These are phyloP conservation scores for Himalopsyche phryganea DNA, from an alignment of 1,140 invertebrate genomes.

Conservation along the genomic window DNA sequence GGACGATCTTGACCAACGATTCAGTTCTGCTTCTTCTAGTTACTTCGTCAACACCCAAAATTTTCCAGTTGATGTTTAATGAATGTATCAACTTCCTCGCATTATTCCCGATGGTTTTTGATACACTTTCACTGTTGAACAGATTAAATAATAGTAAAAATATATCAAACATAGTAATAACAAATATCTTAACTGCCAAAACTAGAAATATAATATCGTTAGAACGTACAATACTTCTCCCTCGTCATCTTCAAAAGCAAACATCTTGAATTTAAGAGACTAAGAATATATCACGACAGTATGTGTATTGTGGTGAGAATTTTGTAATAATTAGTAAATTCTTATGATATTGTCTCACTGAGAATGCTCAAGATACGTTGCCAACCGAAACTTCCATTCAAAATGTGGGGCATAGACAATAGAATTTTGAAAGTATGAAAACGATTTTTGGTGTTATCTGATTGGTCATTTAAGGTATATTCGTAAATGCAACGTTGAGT, in stretches of 20 bases:
- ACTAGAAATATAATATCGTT: not conserved
- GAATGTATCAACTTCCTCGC: conserved; percentile 24
- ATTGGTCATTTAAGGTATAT: too few relatives aligned
- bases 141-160: conserved; percentile 1
- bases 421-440: too few relatives aligned
- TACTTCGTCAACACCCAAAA: conserved; percentile 25
- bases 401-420: too few relatives aligned
- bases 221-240: conserved; percentile 14
- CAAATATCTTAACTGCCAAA: too few relatives aligned
- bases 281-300: not conserved
- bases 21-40: conserved; percentile 18
- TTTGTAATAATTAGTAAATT: too few relatives aligned
- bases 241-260: conserved; percentile 14
- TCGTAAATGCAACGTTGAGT: too few relatives aligned
- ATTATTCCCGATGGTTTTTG: conserved; percentile 26
- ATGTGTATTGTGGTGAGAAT: not conserved
- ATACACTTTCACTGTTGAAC: conserved; percentile 12
- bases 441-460: too few relatives aligned
- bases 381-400: too few relatives aligned
- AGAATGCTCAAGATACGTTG: too few relatives aligned
- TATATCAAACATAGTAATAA: conserved; percentile 3
- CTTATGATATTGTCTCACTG: too few relatives aligned
- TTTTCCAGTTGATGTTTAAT: conserved; percentile 29
- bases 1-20: conserved; percentile 23
- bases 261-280: conserved; percentile 4